A percentile compares a stretch with the other conserved stretches of the same genome.
These are phyloP conservation scores for Cephalopholis sonnerati DNA, from an alignment of 2,113 vertebrate species.

Conservation along the genomic window DNA sequence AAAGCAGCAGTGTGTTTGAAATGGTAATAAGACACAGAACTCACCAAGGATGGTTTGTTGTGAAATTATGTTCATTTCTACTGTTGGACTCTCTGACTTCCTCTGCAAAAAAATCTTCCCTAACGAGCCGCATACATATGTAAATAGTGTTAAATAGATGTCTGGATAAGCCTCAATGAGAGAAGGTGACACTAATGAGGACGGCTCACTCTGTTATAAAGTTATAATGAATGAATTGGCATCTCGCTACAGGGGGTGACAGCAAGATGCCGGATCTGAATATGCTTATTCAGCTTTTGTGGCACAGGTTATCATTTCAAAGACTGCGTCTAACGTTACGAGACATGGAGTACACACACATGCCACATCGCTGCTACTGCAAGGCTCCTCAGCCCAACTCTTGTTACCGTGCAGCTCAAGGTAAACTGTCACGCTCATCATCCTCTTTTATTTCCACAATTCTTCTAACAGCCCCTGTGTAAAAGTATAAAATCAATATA, in stretches of 20 bases:
- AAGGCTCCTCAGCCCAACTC: not conserved
- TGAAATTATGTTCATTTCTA: not conserved
- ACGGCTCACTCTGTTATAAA: slow-evolving; percentile 4
- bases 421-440: not conserved
- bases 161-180: not conserved
- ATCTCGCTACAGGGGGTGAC: slow-evolving; percentile 17
- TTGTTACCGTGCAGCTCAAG: slow-evolving; percentile 1
- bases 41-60: not conserved
- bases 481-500: slow-evolving; percentile 37
- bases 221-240: slow-evolving; percentile 11
- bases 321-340: slow-evolving; percentile 20
- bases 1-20: slow-evolving; percentile 35
- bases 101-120: not conserved
- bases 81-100: not conserved
- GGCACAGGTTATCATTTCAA: slow-evolving; percentile 47
- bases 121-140: slow-evolving; percentile 19
- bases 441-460: not conserved
- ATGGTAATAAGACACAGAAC: slow-evolving; percentile 35
- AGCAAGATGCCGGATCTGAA: slow-evolving; percentile 29
- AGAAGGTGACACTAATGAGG: slow-evolving; percentile 41
- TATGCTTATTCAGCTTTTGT: slow-evolving; percentile 53
- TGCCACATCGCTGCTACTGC: not conserved
- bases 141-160: slow-evolving; percentile 4
- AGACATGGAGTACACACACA: slow-evolving; percentile 7
- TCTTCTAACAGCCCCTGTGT: slow-evolving; percentile 14